Evolutionary conservation across 2,888 invertebrate genomes (phyloP), one percentile per base, ranked within the genome.

Genomic region (Ctenicera cuprea): DNA sequence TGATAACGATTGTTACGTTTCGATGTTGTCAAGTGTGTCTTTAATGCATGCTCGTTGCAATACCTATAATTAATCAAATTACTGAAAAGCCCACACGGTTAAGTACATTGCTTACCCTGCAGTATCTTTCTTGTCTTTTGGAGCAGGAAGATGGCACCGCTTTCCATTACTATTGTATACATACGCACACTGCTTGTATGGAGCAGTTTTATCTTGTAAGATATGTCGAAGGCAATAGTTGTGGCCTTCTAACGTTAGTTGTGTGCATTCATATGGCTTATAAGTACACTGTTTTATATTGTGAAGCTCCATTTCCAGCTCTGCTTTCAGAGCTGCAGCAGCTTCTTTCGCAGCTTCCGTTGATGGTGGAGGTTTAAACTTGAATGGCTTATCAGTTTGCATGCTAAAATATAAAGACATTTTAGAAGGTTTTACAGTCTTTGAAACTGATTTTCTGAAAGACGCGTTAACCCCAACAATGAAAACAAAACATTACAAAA

Each of bases 151-250:
- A n/a, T 90, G 87, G 84, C 97, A 97, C 75, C 94, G 89, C 77
- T 93, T 92, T 0, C 93, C 93, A 75, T 92, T 94, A 64, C 90
- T 90, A 30, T 91, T 80, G 85, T 90, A 91, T 77, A 93, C 89
- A 85, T 91, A 94, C 0, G 90, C 89, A 84, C 98, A 98, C 78
- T 94, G 95, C 75, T 92, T 92, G 85, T 92, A 98, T 0, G 97
- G 96, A 0, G 97, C 95, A 11, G 88, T 90, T 5, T 93, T 91
- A 85, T 98, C 97, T 79, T 93, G 91, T 62, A 97, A 87, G 76
- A 97, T 95, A 82, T 98, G 98, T 3, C 93, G 90, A 3, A 91
- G 89, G 84, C 97, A 98, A 86, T 92, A 95, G 74, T 91, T 90
- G 76, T 93, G 93, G 0, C 93, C 94, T 8, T 94, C 91, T 0